Percentiles rank a stretch among this genome's conserved stretches.
These are phyloP conservation scores for Rallus crepitans DNA, from an alignment of 2,797 vertebrate genomes.

Conservation along the genomic window DNA sequence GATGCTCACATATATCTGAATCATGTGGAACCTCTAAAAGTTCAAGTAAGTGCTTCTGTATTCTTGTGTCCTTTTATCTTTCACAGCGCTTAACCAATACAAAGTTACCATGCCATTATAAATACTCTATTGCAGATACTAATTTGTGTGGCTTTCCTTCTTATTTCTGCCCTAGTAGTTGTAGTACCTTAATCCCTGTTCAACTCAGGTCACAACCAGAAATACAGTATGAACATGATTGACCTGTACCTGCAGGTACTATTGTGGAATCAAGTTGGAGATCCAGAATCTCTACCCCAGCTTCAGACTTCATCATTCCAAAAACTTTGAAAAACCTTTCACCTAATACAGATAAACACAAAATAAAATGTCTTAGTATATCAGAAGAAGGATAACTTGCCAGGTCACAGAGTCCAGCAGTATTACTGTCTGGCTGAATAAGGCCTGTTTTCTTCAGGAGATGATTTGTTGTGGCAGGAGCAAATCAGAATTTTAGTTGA, in stretches of 20 bases:
- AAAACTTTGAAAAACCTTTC: background rate
- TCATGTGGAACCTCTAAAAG: conserved; percentile 91
- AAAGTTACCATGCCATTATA: background rate
- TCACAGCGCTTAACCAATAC: background rate
- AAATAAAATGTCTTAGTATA: background rate
- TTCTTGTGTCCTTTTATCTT: background rate
- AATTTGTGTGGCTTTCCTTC: background rate
- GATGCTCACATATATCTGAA: conserved; percentile 95
- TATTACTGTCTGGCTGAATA: background rate
- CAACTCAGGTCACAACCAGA: background rate
- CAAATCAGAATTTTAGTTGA: background rate
- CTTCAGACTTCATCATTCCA: background rate
- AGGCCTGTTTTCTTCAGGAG: background rate
- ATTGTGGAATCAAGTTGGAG: background rate
- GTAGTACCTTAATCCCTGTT: background rate
- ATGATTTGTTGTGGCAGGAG: background rate
- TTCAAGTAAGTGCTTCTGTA: conserved; percentile 83
- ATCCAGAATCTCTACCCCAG: background rate
- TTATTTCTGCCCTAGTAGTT: background rate
- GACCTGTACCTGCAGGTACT: background rate
- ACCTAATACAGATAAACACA: background rate
- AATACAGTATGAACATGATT: background rate
- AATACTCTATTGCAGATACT: background rate
- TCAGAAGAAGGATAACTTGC: background rate
- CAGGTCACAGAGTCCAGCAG: background rate